phyloP scores from a whole-genome alignment of 2,113 vertebrate genomes.

The Donacobius atricapilla region DNA sequence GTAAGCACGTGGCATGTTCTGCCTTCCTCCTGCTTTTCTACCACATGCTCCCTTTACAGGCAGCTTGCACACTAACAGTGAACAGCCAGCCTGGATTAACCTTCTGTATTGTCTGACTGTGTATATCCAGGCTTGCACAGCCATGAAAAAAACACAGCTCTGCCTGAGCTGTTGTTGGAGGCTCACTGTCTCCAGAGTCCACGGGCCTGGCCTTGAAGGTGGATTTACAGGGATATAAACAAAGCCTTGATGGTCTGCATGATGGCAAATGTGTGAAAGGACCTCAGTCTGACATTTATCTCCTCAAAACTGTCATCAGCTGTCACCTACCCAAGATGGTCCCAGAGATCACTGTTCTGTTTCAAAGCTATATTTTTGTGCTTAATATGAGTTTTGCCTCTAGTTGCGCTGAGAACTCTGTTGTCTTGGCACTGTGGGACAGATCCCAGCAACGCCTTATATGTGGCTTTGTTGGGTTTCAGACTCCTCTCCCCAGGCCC shows the following conservation, averaged over 20 bases:
- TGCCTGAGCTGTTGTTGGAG: neutral
- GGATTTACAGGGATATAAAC: accelerated
- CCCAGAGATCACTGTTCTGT: neutral
- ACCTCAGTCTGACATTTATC: neutral
- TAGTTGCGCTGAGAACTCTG: neutral
- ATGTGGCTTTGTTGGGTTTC: neutral
- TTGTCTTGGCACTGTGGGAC: neutral
- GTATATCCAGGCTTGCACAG: neutral
- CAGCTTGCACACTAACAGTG: neutral
- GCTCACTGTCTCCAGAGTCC: neutral
- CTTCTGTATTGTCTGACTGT: neutral
- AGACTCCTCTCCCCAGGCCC: neutral
- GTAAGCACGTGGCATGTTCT: neutral
- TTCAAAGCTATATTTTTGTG: neutral
- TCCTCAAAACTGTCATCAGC: neutral
- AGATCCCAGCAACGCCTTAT: neutral
- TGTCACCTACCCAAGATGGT: neutral
- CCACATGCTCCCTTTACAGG: neutral
- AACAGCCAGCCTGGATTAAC: neutral
- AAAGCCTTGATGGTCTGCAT: neutral
- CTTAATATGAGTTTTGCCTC: neutral
- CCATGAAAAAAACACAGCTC: neutral
- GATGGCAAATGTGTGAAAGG: neutral
- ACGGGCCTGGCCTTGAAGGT: neutral
- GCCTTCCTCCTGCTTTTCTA: neutral